These are phyloP conservation scores for Psittacula echo DNA, from an alignment of 2,797 vertebrate species.

Conservation along the genomic window DNA sequence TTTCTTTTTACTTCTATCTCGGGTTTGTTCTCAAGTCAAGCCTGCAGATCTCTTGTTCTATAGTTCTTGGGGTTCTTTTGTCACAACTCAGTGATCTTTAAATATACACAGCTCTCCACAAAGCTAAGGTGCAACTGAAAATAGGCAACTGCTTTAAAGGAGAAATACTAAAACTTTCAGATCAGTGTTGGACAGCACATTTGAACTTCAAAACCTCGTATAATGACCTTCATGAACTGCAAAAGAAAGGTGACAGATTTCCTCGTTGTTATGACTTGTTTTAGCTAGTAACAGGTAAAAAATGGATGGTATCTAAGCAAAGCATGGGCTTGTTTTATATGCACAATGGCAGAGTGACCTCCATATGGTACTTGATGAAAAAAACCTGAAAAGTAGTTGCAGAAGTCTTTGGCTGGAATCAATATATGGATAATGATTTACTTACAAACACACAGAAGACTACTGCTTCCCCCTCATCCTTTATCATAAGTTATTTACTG, in stretches of 20 bases:
- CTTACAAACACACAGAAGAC: neutral
- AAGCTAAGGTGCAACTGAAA: neutral
- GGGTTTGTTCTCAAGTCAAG: neutral
- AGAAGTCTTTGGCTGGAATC: neutral
- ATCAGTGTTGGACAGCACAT: neutral
- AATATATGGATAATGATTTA: slow-evolving; percentile 1
- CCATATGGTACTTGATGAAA: neutral
- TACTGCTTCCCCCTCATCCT: neutral
- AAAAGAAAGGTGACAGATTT: neutral
- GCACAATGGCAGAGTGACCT: neutral
- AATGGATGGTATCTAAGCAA: neutral
- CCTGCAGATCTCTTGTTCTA: neutral
- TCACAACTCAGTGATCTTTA: neutral
- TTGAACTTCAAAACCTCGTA: neutral
- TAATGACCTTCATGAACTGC: neutral
- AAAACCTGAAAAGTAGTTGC: neutral
- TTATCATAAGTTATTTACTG: neutral
- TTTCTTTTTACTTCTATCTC: neutral
- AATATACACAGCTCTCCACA: neutral
- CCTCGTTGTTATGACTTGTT: neutral
- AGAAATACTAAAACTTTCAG: neutral
- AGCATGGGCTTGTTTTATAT: neutral
- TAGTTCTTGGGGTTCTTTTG: neutral
- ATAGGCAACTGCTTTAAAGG: neutral
- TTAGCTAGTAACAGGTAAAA: neutral